phyloP scores from a whole-genome alignment of 2,113 vertebrate species.

The Etheostoma cragini region DNA sequence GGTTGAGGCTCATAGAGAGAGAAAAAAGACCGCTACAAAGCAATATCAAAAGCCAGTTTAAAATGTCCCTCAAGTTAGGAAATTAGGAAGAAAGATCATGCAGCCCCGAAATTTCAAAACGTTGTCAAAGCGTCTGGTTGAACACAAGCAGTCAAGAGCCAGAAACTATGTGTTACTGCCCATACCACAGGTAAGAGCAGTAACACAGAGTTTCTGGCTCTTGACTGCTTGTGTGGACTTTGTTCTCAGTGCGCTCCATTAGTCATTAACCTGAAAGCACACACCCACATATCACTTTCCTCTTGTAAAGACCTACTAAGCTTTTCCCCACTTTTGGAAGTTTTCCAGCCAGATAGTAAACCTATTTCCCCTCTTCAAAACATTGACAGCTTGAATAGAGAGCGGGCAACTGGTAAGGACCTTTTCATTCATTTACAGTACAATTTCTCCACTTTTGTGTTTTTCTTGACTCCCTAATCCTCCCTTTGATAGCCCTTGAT shows the following conservation, averaged over 20 bases:
- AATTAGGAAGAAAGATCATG: background rate
- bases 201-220: constrained; percentile 42
- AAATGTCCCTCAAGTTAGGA: background rate
- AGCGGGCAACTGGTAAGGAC: background rate
- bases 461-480: constrained; percentile 10
- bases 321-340: constrained; percentile 35
- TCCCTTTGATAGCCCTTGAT: background rate
- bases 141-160: too few species aligned
- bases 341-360: constrained; percentile 20
- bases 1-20: background rate
- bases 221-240: constrained; percentile 69
- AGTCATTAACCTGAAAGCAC: constrained; percentile 82
- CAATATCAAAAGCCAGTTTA: background rate
- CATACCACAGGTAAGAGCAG: too few species aligned
- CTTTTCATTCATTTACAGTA: constrained; percentile 14
- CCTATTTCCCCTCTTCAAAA: constrained; percentile 5
- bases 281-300: constrained; percentile 71
- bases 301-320: constrained; percentile 20
- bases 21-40: background rate
- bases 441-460: background rate
- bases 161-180: too few species aligned
- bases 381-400: constrained; percentile 4
- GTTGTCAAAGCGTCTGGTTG: background rate
- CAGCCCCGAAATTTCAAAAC: constrained; percentile 6
- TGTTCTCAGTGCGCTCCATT: constrained; percentile 64